phyloP scores from a whole-genome alignment of 2,888 invertebrate genomes.

The Calephelis perditalis region DNA sequence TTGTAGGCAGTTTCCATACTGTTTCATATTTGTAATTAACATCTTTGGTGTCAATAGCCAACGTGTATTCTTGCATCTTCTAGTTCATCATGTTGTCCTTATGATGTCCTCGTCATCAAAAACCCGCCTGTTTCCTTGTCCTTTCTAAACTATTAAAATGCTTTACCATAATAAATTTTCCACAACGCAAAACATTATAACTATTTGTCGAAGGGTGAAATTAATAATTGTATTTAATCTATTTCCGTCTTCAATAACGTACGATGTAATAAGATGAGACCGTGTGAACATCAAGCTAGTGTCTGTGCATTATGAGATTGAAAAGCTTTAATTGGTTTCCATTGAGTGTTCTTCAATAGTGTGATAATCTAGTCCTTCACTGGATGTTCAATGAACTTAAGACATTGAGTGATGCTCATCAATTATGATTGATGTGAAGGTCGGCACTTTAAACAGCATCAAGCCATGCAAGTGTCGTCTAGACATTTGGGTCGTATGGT shows the following conservation, averaged over 20 bases:
- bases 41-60: too few relatives aligned
- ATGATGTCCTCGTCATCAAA: slow-evolving; percentile 21
- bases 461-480: slow-evolving; percentile 30
- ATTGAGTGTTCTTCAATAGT: slow-evolving; percentile 20
- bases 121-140: slow-evolving; percentile 11
- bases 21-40: too few relatives aligned
- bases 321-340: slow-evolving; percentile 20
- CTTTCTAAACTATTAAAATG: neutral
- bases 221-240: slow-evolving; percentile 29
- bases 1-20: too few relatives aligned
- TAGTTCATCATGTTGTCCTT: too few relatives aligned
- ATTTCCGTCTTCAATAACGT: slow-evolving; percentile 27
- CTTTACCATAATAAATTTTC: slow-evolving; percentile 22
- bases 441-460: slow-evolving; percentile 55
- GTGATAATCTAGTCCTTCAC: slow-evolving; percentile 15
- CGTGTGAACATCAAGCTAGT: slow-evolving; percentile 22
- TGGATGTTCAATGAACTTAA: slow-evolving; percentile 23
- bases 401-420: slow-evolving; percentile 19
- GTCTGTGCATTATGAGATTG: slow-evolving; percentile 14
- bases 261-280: slow-evolving; percentile 19
- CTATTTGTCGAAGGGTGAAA: slow-evolving; percentile 22
- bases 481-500: slow-evolving; percentile 22
- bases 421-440: slow-evolving; percentile 29
- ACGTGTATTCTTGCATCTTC: too few relatives aligned
- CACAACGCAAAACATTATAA: slow-evolving; percentile 3